phyloP scores from a whole-genome alignment of 2,113 vertebrate species.

The Sapajus apella region DNA sequence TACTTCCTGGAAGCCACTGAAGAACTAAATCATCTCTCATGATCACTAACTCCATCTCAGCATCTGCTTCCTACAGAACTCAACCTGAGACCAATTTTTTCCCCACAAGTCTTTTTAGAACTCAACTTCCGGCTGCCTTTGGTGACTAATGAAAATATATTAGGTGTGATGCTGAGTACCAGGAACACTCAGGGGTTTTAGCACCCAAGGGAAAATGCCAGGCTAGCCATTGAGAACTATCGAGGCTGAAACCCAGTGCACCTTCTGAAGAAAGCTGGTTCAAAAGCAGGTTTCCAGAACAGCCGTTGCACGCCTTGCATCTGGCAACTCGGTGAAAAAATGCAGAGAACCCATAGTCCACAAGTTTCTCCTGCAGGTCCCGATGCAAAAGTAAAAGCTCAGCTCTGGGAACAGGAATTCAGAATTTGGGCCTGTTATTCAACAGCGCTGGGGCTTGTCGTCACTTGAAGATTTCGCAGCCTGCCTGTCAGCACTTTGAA shows the following conservation, averaged over 20 bases:
- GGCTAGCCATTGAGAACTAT: not conserved
- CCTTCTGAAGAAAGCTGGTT: not conserved
- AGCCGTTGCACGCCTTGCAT: not conserved
- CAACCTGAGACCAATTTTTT: not conserved
- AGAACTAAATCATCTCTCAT: not conserved
- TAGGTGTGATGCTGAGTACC: not conserved
- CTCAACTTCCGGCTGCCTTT: not conserved
- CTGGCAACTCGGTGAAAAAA: not conserved
- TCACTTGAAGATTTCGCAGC: not conserved
- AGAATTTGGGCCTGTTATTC: not conserved
- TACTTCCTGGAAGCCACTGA: not conserved
- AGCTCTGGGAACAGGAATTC: not conserved
- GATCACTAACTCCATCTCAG: not conserved
- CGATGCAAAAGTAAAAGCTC: not conserved
- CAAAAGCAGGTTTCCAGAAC: not conserved
- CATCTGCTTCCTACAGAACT: slow-evolving; percentile 1
- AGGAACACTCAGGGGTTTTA: not conserved
- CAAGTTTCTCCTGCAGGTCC: not conserved
- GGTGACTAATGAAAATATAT: slow-evolving; percentile 4
- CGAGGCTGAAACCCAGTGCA: not conserved
- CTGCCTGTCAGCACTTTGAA: not conserved
- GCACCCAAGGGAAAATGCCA: not conserved
- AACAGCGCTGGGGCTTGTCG: not conserved
- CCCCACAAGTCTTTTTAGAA: not conserved
- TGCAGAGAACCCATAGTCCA: not conserved